phyloP scores from a whole-genome alignment of 2,797 vertebrate genomes.

The Morus bassanus region DNA sequence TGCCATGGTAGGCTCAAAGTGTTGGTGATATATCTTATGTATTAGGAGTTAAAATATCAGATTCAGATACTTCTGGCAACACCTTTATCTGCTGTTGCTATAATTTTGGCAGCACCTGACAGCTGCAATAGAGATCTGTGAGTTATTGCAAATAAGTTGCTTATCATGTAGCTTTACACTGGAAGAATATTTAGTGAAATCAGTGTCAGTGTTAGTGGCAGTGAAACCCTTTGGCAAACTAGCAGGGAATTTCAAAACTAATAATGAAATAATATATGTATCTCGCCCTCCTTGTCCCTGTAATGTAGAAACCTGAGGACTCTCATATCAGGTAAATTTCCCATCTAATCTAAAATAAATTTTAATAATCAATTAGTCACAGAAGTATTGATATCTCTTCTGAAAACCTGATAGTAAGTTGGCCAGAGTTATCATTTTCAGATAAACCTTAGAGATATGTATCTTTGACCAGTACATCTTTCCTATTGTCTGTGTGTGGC shows the following conservation, averaged over 20 bases:
- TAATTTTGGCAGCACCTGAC: neutral
- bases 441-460: neutral
- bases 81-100: neutral
- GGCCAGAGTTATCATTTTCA: neutral
- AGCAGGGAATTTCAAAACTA: neutral
- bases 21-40: neutral
- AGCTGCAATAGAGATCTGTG: neutral
- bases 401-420: neutral
- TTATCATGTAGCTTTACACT: neutral
- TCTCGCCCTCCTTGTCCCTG: neutral
- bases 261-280: neutral
- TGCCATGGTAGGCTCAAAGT: neutral
- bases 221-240: neutral
- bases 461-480: neutral
- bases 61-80: neutral
- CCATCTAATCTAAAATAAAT: neutral
- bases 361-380: neutral
- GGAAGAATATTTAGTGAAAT: conserved; percentile 20
- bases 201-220: neutral
- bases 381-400: neutral
- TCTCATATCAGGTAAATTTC: neutral
- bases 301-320: neutral
- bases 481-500: neutral
- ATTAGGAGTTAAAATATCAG: neutral
- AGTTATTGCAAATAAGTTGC: neutral